Conservation (phyloP, 2,113 vertebrate genomes). For the Phoxinus phoxinus region DNA sequence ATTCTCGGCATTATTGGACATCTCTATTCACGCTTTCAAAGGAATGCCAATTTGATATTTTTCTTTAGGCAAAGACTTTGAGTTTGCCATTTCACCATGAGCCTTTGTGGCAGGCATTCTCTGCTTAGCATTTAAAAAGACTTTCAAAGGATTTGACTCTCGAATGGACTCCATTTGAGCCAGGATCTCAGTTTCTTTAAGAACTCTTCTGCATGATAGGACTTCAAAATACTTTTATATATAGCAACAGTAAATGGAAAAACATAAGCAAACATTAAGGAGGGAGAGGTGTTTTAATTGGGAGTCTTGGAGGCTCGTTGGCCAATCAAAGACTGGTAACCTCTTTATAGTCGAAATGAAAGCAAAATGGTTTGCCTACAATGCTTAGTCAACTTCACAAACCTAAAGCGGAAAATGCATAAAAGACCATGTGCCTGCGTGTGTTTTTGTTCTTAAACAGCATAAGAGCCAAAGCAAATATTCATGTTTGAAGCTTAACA, state of each 20-base stretch:
- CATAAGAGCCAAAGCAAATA: background rate
- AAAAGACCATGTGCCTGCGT: background rate
- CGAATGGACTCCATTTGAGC: conserved; percentile 26
- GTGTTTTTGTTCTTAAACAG: conserved; percentile 23
- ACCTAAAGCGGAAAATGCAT: background rate
- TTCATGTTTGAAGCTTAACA: background rate
- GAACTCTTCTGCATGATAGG: background rate
- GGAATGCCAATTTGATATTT: conserved; percentile 30
- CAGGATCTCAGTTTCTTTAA: background rate
- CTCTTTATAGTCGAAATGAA: conserved; percentile 6
- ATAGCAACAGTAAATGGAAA: background rate
- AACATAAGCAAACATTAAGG: background rate
- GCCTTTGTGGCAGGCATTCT: conserved; percentile 28
- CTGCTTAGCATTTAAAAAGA: conserved; percentile 40
- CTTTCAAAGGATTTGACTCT: conserved; percentile 10
- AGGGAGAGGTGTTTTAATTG: background rate
- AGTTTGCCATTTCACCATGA: conserved; percentile 24
- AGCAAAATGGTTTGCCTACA: background rate
- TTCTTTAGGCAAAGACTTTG: conserved; percentile 36
- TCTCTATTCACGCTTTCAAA: conserved; percentile 14
- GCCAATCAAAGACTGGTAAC: conserved; percentile 1
- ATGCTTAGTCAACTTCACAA: background rate
- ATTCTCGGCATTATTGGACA: conserved; percentile 21
- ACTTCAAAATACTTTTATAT: background rate
- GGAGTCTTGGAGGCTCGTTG: background rate